Base-by-base conservation (phyloP, 1,140 invertebrate species). In the Drosophila oshimai region DNA sequence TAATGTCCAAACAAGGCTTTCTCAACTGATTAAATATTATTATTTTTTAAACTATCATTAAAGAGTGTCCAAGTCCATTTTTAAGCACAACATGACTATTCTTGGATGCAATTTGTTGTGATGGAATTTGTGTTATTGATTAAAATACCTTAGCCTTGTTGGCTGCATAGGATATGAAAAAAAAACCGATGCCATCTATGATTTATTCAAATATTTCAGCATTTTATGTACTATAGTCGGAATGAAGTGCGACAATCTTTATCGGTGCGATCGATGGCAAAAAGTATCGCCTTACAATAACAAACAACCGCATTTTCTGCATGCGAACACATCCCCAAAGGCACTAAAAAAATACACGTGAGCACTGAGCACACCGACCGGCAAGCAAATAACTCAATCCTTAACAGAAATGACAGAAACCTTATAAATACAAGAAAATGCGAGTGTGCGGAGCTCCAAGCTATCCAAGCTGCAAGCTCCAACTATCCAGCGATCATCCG, bases 381-480 rank as follows among this genome's bases (percentile, higher is more conserved):
- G 53, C 44, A 77, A 70, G 69, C 80, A 80, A 84, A 84, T 84
- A 84, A 84, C 80, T 84, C 80, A 84, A 84, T 86, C 80, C 80
- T 84, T 84, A 84, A 84, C 81, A 72, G 80, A 86, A 80, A 79
- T 80, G 80, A 75, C 80, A 86, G 80, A 84, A 84, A 86, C 80
- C 80, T 84, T 84, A 84, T 84, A 84, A 84, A 84, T 86, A 76
- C 80, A 86, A 68, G 70, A 86, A 79, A 67, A 75, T 77, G 74
- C 67, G 65, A 49, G 65, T 41, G 53, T 31, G 33, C 20, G 20
- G 13, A 22, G 29, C 20, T 44, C 7, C 20, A 26, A 26, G 20
- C 41, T 6, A 15, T 15, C 34, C 20, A 4, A n/a, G n/a, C n/a
- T n/a, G 17, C 13, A 1, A 28, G 13, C 17, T 50, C 18, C 31